Evolutionary conservation across 1,140 invertebrate genomes (phyloP), one percentile per base, ranked within the genome.

Genomic region (Aphelinus atriplicis): DNA sequence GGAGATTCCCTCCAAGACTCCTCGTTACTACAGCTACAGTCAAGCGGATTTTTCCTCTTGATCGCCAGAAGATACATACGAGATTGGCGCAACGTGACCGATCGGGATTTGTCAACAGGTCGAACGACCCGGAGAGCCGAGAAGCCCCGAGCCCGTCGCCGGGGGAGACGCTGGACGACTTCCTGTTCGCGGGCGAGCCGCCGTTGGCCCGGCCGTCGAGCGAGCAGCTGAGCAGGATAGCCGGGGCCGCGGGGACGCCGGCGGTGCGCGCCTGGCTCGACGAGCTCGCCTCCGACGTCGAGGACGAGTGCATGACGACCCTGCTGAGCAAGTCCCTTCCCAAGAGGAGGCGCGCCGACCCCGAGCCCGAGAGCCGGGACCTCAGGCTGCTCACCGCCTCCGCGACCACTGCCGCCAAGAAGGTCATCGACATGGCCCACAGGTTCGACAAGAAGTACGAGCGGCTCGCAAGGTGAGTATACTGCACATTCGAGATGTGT

Each of bases 331-430:
- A 88, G 71, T 71, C 71, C 60, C 51, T 88, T 0, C 86, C 79
- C 4, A 70, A 77, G 50, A 56, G 78, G 3, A 9, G 55, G 3
- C 46, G n/a, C 1, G 7, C 9, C 47, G 60, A 69, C 46, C 57
- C 67, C 2, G 75, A 76, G 43, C 50, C 64, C 43, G 69, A 65
- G 69, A 66, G 69, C 57, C 61, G 69, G 7, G 75, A 76, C 56
- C 68, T 84, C 6, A 81, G 78, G n/a, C 80, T 76, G 42, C 61
- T 87, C 4, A 84, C 85, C 0, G 80, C 84, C 2, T 81, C 84
- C 0, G 83, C 86, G 0, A 86, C 87, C 0, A 81, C 85, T 0
- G 86, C 86, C 0, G 86, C 86, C 0, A 87, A 84, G 1, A 85
- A 85, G 64, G 63, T 87, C 10, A 77, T 88, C 6, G 76, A 83